Base-by-base conservation (phyloP, 2,113 vertebrate genomes). In the Ceratotherium simum region DNA sequence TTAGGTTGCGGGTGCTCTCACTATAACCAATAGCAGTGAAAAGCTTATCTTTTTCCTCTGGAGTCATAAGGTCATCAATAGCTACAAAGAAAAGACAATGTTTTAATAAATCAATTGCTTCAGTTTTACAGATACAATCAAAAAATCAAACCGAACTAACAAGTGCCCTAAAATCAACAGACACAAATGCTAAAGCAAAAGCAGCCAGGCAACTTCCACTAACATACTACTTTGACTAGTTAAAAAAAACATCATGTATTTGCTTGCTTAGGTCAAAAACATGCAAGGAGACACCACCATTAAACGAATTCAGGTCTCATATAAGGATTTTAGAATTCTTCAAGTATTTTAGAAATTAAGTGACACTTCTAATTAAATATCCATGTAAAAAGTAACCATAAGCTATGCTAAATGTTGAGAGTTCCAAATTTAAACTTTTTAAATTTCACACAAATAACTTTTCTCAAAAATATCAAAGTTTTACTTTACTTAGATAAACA, bases 11-110 rank as follows among this genome's bases (percentile, higher is more conserved):
- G 9, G 99, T 99, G 96, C 99, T 99, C 78, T 99, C 99, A 69
- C 99, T 99, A 97, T 99, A 99, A 9, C 99, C 99, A 89, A 99
- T 99, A 42, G 99, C 99, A 17, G 99, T 99, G 97, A 99, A 99
- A 73, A 99, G 99, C 60, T 99, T 99, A 0, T 99, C 98, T 95
- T 99, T 99, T 97, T 99, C 99, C 91, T 99, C 99, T 2, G 99
- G 94, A 0, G 99, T 99, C 99, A 99, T 99, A 64, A 99, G 97
- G 54, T 99, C 99, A 97, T 99, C 99, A 92, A 99, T 98, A 79
- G 99, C 99, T 98, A 98, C 79, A 97, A 98, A 65, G 80, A 91
- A 5, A 17, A 84, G 82, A 98, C 54, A 79, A 42, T 25, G 67
- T 87, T 39, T 96, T 56, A 84, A 97, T 27, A 90, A 93, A 82